Base-by-base conservation (phyloP, 2,113 vertebrate species). In the Larimichthys crocea region DNA sequence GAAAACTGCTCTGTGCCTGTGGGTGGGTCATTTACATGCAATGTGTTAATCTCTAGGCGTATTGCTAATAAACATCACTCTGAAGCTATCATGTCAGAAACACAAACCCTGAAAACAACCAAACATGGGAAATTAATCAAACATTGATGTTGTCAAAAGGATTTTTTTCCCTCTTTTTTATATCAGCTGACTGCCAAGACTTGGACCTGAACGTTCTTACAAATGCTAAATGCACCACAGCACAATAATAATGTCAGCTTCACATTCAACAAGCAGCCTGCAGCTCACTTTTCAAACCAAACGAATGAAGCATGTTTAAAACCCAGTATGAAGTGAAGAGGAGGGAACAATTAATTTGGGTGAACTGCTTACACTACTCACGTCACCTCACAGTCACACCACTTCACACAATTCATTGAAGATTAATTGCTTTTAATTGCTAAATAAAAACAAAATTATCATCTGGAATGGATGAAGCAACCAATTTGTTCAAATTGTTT, bases 51-150 rank as follows among this genome's bases (percentile, higher is more conserved):
- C 40, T 56, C 66, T 59, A 35, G 10, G 9, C 35, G 67, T 48
- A 26, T 49, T 53, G 52, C 61, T 50, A 55, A 73, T 71, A 74
- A 74, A 35, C 61, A 4, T 31, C 50, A 19, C 49, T 84, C 50
- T 87, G 19, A 19, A 65, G 48, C 48, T 60, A 60, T 40, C 20
- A 1, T 67, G 40, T 78, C 68, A 71, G 56, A 78, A 77, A 80
- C 48, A 16, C 19, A 76, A 71, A 77, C 26, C 12, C 8, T 70
- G 10, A 52, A 62, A 72, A 69, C 15, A 73, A 14, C 2, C 44
- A 11, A 75, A 55, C 1, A 46, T 49, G 16, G 8, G 59, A 69
- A 35, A 76, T 71, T 1, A 63, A 52, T 64, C 12, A 83, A 71
- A 71, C 29, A 48, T 19, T 67, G n/a, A 49, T 17, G 1, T 80